Percentiles rank a stretch among this genome's conserved stretches.
Conservation (phyloP, 2,113 vertebrate species). For the Cervus canadensis region DNA sequence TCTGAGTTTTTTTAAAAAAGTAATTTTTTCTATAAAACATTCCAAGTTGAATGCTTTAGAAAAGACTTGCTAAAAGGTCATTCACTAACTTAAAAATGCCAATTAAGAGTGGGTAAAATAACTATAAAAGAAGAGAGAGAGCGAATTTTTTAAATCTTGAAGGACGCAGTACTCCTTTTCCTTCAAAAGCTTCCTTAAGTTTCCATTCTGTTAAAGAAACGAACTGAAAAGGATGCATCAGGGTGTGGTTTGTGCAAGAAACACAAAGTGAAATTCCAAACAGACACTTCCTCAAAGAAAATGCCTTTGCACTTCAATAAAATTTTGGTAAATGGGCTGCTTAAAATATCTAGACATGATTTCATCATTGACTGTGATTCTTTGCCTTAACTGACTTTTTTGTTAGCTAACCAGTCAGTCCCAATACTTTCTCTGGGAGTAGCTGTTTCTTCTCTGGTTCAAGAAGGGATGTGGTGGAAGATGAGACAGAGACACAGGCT, state of each 20-base stretch:
- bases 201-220: slow-evolving; percentile 5
- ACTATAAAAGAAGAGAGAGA: neutral
- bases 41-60: neutral
- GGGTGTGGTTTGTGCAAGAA: neutral
- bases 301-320: neutral
- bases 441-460: neutral
- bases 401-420: neutral
- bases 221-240: neutral
- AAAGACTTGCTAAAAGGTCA: neutral
- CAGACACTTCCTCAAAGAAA: neutral
- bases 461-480: neutral
- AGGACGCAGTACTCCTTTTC: neutral
- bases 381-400: neutral
- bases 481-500: neutral
- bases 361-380: neutral
- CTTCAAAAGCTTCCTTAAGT: neutral
- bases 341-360: neutral
- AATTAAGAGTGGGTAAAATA: neutral
- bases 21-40: neutral
- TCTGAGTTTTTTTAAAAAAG: neutral
- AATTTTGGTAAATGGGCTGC: neutral
- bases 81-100: neutral
- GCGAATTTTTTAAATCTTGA: neutral
- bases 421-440: neutral
- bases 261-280: neutral